Conservation (phyloP, 2,113 vertebrate species). For the Oreochromis niloticus region DNA sequence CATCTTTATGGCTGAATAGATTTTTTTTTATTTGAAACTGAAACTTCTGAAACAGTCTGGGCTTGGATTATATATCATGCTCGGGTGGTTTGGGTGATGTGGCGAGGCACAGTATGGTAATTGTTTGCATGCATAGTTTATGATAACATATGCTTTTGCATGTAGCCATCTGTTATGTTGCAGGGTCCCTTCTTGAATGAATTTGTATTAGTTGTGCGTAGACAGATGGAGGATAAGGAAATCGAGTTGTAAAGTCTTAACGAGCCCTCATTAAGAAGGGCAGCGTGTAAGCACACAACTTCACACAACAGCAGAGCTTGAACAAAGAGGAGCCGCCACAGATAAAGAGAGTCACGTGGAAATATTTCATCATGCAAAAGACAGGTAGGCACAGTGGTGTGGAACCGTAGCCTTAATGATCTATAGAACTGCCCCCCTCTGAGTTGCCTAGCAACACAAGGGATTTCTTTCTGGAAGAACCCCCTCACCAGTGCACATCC, state of each 20-base stretch:
- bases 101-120: background rate
- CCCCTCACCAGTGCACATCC: background rate
- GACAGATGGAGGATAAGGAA: background rate
- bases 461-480: slow-evolving; percentile 19
- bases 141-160: slow-evolving; percentile 44
- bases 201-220: background rate
- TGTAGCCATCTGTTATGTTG: slow-evolving; percentile 27
- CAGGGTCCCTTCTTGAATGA: background rate
- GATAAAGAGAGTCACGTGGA: background rate
- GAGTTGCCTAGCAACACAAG: slow-evolving; percentile 64
- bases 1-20: background rate
- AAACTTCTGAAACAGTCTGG: background rate
- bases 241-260: background rate
- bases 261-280: background rate
- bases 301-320: background rate
- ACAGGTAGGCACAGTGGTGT: background rate
- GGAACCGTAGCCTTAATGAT: slow-evolving; percentile 17
- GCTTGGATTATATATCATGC: background rate
- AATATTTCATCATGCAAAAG: background rate
- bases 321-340: background rate
- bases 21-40: background rate
- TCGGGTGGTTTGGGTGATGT: background rate
- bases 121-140: slow-evolving; percentile 40
- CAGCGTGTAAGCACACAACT: background rate
- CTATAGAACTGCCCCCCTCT: background rate